Evolutionary conservation across 2,888 invertebrate species (phyloP).

Genomic region (Anodontia alba): DNA sequence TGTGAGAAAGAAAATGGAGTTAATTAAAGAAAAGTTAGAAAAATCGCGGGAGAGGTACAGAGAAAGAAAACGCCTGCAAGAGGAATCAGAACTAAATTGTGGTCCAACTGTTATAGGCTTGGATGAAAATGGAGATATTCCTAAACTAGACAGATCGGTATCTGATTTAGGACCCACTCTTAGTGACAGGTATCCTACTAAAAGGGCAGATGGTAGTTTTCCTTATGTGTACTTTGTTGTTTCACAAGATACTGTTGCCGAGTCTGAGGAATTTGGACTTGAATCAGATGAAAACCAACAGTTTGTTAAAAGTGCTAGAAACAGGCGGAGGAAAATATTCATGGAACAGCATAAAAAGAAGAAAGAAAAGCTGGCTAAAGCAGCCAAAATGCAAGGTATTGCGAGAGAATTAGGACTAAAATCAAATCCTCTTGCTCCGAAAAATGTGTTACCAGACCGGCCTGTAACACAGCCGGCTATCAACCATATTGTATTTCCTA

Average conservation of each 20-base stretch:
- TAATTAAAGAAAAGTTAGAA: slow-evolving; percentile 64
- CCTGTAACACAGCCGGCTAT: slow-evolving; percentile 30
- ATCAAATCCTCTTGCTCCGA: slow-evolving; percentile 25
- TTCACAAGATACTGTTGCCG: slow-evolving; percentile 44
- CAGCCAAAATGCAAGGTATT: slow-evolving; percentile 46
- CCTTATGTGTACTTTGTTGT: slow-evolving; percentile 70
- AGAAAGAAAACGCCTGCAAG: slow-evolving; percentile 27
- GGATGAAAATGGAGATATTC: slow-evolving; percentile 12
- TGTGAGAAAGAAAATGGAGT: slow-evolving; percentile 62
- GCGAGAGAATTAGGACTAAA: slow-evolving; percentile 59
- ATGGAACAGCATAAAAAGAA: slow-evolving; percentile 40
- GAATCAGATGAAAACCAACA: slow-evolving; percentile 24
- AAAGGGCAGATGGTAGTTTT: slow-evolving; percentile 26
- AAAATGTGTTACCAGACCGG: background rate
- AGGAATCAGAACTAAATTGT: slow-evolving; percentile 29
- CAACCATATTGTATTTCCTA: slow-evolving; percentile 47
- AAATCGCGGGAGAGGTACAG: slow-evolving; percentile 63
- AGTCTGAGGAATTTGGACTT: slow-evolving; percentile 22
- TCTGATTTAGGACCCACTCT: slow-evolving; percentile 25
- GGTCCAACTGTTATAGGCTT: slow-evolving; percentile 26
- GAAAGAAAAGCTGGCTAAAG: slow-evolving; percentile 34
- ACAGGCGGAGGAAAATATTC: slow-evolving; percentile 37
- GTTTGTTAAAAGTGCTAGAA: slow-evolving; percentile 47
- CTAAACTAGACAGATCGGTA: slow-evolving; percentile 43
- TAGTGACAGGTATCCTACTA: slow-evolving; percentile 13